These are phyloP conservation scores for Chitala chitala DNA, from an alignment of 2,113 vertebrate species.

Conservation along the genomic window DNA sequence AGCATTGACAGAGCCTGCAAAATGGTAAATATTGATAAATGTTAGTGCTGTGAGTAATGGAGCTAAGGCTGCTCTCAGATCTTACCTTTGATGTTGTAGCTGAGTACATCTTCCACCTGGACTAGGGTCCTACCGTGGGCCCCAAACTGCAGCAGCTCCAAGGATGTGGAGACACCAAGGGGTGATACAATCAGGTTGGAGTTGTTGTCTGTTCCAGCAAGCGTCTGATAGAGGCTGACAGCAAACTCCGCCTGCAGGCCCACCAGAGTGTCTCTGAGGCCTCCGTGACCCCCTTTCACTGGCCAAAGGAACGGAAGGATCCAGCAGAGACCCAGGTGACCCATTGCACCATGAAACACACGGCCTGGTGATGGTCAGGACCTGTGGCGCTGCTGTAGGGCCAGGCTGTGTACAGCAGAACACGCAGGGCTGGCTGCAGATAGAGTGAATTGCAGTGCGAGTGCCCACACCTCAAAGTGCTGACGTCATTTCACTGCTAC, in stretches of 20 bases:
- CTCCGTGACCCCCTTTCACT: conserved; percentile 42
- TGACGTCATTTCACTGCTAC: too few species aligned
- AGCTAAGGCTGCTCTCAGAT: not conserved
- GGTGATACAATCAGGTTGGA: conserved; percentile 78
- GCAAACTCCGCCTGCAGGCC: conserved; percentile 69
- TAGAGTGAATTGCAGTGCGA: too few species aligned
- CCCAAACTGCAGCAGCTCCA: conserved; percentile 79
- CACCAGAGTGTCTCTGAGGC: conserved; percentile 58
- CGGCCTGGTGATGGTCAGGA: not conserved
- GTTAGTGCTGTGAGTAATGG: not conserved
- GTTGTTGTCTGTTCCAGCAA: conserved; percentile 52
- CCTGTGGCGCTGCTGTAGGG: not conserved
- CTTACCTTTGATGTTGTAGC: conserved; percentile 72
- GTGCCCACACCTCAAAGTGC: too few species aligned
- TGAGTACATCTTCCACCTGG: conserved; percentile 69
- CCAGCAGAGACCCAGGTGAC: conserved; percentile 39
- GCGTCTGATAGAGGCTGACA: conserved; percentile 61
- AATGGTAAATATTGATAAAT: not conserved
- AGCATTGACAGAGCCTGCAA: too few species aligned
- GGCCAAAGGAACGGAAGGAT: conserved; percentile 59
- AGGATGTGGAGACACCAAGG: conserved; percentile 62
- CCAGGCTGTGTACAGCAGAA: not conserved
- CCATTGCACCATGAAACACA: conserved; percentile 53
- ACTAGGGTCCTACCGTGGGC: conserved; percentile 69
- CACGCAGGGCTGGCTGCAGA: too few species aligned